phyloP scores from a whole-genome alignment of 2,113 vertebrate species.

The Macheiramphus alcinus region DNA sequence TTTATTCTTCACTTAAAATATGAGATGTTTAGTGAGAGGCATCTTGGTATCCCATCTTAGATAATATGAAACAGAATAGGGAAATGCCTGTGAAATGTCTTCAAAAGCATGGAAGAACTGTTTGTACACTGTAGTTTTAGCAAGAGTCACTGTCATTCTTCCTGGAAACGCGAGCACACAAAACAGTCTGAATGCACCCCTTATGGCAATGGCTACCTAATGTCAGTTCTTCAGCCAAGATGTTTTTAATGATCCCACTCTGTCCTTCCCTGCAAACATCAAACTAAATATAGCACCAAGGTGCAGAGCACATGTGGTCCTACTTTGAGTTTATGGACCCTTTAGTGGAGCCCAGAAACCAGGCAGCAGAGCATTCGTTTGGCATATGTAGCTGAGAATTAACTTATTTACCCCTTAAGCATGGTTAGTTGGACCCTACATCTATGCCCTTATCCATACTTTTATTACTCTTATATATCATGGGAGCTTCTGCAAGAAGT shows the following conservation, averaged over 20 bases:
- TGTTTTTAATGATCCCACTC: not conserved
- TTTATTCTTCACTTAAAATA: not conserved
- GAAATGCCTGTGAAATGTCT: not conserved
- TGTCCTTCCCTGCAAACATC: not conserved
- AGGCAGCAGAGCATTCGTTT: accelerated
- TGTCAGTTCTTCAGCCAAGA: not conserved
- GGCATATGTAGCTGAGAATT: not conserved
- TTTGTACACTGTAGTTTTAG: not conserved
- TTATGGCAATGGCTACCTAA: not conserved
- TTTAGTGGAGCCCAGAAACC: not conserved
- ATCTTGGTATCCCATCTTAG: not conserved
- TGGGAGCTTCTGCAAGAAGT: not conserved
- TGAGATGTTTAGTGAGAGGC: not conserved
- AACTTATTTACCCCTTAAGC: not conserved
- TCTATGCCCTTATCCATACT: not conserved
- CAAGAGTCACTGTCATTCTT: not conserved
- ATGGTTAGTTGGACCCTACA: not conserved
- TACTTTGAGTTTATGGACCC: not conserved
- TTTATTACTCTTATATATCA: not conserved
- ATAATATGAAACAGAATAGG: not conserved
- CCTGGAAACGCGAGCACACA: not conserved
- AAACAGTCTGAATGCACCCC: not conserved
- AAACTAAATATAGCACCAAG: not conserved
- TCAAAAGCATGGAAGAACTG: not conserved
- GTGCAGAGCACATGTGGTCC: not conserved